Base-by-base conservation (phyloP, 2,888 invertebrate genomes). In the Deilephila porcellus region DNA sequence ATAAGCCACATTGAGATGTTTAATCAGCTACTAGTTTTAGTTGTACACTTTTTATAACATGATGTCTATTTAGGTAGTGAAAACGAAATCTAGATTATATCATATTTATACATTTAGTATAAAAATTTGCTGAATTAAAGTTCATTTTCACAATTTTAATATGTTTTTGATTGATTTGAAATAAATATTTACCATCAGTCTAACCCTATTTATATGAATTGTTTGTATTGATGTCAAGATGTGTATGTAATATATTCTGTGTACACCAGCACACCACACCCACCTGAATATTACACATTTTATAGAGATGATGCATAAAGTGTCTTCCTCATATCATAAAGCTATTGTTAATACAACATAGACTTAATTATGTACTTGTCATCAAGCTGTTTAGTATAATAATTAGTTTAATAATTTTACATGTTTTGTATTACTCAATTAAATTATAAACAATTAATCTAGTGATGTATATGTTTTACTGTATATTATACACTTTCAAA, bases 31-130 rank as follows among this genome's bases (percentile, higher is more conserved):
- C 87, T 94, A 94, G 94, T 90, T 91, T 93, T 94, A 94, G 94
- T 94, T 94, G 93, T 94, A 94, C 94, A 94, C 94, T 94, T 94
- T 94, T 94, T 94, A 93, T 94, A 93, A 94, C 93, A 94, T 93
- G 93, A 94, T 93, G 92, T 93, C 93, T 94, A 94, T 93, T 93
- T 93, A 94, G 94, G 93, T 93, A 94, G 93, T 92, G 90, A 93
- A 86, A 94, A 94, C 92, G 88, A 94, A 94, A 93, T 93, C 93
- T 93, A 93, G 93, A 93, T 91, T 94, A 93, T 94, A 94, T 93
- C 93, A 93, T 94, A 94, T 94, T 94, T 94, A 94, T 94, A 94
- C 94, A 94, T 93, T 94, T 94, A 94, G 94, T 93, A 94, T 94
- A 93, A 94, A 67, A 94, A 93, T 93, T 93, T 94, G 93, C 93